Evolutionary conservation across 2,888 invertebrate species (phyloP).

Genomic region (Cephus sareptanus): DNA sequence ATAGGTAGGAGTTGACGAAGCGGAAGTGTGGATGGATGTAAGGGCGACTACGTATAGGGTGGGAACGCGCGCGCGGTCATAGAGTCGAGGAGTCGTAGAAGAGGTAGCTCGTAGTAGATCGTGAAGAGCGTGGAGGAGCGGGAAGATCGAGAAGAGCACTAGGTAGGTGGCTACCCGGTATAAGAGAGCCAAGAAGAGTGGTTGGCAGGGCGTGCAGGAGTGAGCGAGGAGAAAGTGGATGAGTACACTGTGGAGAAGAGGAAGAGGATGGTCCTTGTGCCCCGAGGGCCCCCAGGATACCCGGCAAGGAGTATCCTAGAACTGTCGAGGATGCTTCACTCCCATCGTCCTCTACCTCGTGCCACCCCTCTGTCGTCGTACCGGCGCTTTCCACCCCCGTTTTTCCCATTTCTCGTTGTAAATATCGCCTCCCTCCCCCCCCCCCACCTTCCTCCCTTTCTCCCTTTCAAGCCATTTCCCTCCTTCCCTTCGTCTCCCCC

Average conservation of each 20-base stretch:
- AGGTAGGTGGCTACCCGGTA: constrained; percentile 33
- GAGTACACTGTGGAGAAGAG: constrained; percentile 47
- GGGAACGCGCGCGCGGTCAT: background rate
- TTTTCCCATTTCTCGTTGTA: constrained; percentile 7
- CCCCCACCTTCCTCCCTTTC: no score
- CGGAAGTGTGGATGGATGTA: background rate
- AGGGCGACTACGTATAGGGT: background rate
- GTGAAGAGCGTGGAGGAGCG: constrained; percentile 13
- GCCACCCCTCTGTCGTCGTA: constrained; percentile 32
- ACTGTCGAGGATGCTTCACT: constrained; percentile 62
- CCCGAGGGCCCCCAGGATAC: constrained; percentile 60
- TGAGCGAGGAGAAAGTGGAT: constrained; percentile 26
- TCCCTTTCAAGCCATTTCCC: constrained; percentile 18
- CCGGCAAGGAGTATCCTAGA: constrained; percentile 61
- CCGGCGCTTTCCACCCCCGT: constrained; percentile 2
- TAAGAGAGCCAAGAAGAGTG: constrained; percentile 24
- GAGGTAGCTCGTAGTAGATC: constrained; percentile 8
- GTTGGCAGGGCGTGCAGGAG: constrained; percentile 10
- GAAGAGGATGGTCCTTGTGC: constrained; percentile 60
- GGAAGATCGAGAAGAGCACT: constrained; percentile 32
- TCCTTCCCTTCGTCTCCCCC: constrained; percentile 4
- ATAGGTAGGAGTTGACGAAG: background rate
- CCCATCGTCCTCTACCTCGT: constrained; percentile 51
- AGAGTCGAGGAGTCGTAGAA: constrained; percentile 5
- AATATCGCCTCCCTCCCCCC: constrained; percentile 5